Evolutionary conservation across 1,140 invertebrate genomes (phyloP).

Genomic region (Dendrolimus kikuchii): DNA sequence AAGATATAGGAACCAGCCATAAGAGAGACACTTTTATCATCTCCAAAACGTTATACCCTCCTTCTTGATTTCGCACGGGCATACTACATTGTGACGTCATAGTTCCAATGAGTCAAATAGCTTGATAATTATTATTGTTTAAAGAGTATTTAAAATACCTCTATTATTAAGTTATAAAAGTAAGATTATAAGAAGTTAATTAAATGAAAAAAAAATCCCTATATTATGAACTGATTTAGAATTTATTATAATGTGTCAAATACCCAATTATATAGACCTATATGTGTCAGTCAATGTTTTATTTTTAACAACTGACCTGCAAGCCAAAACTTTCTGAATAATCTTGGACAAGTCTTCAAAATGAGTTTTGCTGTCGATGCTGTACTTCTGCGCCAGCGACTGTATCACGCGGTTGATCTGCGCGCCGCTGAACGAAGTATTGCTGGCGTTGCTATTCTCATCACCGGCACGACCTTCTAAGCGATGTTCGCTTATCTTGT

Average conservation of each 20-base stretch:
- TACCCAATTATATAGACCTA: no score
- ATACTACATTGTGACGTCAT: no score
- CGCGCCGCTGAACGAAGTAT: constrained; percentile 65
- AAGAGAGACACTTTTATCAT: no score
- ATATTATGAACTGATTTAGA: neutral
- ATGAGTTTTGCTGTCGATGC: constrained; percentile 93
- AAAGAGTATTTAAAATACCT: no score
- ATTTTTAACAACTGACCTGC: constrained; percentile 68
- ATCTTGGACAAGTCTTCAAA: constrained; percentile 98
- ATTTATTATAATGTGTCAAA: neutral
- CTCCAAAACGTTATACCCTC: no score
- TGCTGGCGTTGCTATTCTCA: constrained; percentile 73
- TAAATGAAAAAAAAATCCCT: neutral
- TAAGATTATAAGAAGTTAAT: constrained; percentile 2
- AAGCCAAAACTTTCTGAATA: constrained; percentile 92
- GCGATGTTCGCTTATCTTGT: constrained; percentile 85
- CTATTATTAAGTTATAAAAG: neutral
- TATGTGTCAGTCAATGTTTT: no score
- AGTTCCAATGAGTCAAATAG: no score
- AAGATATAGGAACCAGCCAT: no score
- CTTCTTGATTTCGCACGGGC: no score
- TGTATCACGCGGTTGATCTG: constrained; percentile 91
- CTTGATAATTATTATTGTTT: no score
- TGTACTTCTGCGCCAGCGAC: constrained; percentile 92
- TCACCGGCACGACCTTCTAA: constrained; percentile 73